These are phyloP conservation scores for Leptinotarsa undecemlineata DNA, from an alignment of 1,140 invertebrate species.

Conservation along the genomic window DNA sequence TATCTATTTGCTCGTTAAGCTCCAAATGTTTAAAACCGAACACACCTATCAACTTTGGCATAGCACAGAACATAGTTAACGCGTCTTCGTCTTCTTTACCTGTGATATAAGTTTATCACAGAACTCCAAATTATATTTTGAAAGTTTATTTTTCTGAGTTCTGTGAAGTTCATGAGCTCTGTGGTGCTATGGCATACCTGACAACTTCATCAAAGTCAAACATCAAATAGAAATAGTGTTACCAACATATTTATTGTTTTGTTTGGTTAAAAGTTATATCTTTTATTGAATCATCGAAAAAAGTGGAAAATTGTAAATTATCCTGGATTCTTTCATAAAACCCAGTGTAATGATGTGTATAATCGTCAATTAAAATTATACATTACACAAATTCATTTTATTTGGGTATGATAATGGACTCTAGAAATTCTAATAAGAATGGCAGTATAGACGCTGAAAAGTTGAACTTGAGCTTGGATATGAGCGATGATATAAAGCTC, in stretches of 20 bases:
- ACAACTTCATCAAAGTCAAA: too few species aligned
- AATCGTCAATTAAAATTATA: background rate
- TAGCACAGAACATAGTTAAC: too few species aligned
- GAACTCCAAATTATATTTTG: too few species aligned
- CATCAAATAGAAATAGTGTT: background rate
- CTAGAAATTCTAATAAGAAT: slow-evolving; percentile 49
- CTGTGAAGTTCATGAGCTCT: too few species aligned
- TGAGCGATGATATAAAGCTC: slow-evolving; percentile 54
- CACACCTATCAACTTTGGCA: too few species aligned
- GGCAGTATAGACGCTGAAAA: slow-evolving; percentile 53
- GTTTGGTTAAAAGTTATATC: slow-evolving; percentile 17
- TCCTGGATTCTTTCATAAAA: background rate
- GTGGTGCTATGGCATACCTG: too few species aligned
- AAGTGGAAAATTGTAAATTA: background rate
- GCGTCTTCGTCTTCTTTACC: too few species aligned
- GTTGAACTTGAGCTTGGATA: slow-evolving; percentile 52
- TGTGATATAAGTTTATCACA: too few species aligned
- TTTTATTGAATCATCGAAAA: background rate
- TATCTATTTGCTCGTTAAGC: too few species aligned
- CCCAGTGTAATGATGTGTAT: background rate
- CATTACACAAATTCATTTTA: slow-evolving; percentile 3
- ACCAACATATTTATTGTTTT: slow-evolving; percentile 10
- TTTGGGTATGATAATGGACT: slow-evolving; percentile 47
- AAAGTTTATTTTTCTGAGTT: too few species aligned
- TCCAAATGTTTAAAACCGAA: too few species aligned